Conservation (phyloP, 2,113 vertebrate species). For the Oreocharis arfaki region DNA sequence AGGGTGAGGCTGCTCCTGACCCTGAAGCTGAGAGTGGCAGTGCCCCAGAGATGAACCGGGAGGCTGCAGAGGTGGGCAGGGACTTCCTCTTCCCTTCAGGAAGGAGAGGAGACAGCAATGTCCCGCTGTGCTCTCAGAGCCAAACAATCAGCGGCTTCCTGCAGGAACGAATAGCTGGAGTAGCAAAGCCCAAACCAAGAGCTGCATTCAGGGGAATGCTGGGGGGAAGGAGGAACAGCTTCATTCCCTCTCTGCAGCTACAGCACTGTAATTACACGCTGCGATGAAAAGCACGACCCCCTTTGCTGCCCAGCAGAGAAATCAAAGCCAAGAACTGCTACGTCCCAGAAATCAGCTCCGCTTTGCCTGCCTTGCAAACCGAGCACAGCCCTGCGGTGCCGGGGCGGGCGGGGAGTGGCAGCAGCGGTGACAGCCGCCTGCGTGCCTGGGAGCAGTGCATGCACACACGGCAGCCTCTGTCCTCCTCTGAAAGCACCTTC, state of each 20-base stretch:
- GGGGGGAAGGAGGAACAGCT: neutral
- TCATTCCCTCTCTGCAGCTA: neutral
- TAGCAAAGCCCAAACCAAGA: neutral
- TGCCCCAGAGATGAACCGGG: neutral
- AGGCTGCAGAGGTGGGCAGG: neutral
- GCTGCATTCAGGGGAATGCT: neutral
- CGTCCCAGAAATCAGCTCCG: accelerated
- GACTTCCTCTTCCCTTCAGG: neutral
- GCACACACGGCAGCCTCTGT: neutral
- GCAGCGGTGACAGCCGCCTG: neutral
- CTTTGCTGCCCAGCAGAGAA: neutral
- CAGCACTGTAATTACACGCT: neutral
- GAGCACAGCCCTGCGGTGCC: neutral
- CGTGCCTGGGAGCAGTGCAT: accelerated
- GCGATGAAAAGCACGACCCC: neutral
- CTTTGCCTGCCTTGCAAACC: neutral
- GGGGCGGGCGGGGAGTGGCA: neutral
- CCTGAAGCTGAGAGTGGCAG: neutral
- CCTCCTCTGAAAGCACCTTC: neutral
- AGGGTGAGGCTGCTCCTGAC: neutral
- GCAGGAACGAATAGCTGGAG: neutral
- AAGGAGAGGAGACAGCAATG: neutral
- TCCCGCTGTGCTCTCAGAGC: neutral
- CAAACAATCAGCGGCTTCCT: accelerated
- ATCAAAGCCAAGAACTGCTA: neutral